Percentiles rank a stretch among this genome's conserved stretches.
phyloP scores from a whole-genome alignment of 2,113 vertebrate species.

The Leptosomus discolor region DNA sequence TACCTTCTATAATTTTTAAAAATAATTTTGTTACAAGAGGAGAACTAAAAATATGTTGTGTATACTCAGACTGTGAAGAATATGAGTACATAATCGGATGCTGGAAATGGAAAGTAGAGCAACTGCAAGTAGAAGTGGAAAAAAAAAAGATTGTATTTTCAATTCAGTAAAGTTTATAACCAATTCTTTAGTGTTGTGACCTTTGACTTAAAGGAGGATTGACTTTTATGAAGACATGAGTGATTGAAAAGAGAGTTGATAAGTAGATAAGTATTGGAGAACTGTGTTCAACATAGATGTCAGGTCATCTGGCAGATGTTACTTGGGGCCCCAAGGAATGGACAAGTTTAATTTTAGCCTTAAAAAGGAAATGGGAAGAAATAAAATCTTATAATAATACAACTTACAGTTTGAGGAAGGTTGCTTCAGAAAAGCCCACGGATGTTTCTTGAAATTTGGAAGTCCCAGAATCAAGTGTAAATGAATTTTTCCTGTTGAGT shows the following conservation, averaged over 20 bases:
- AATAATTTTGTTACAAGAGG: not conserved
- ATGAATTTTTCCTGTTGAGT: not conserved
- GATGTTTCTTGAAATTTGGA: conserved; percentile 24
- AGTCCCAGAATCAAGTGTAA: not conserved
- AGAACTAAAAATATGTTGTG: not conserved
- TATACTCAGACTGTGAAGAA: not conserved
- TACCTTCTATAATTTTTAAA: not conserved
- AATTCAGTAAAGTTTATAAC: not conserved
- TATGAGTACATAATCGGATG: not conserved
- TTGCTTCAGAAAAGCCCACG: conserved; percentile 46
- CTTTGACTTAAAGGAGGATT: conserved; percentile 36
- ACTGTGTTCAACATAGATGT: conserved; percentile 40
- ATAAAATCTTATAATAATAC: conserved; percentile 70
- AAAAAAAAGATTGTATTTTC: not conserved
- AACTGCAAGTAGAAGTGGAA: not conserved
- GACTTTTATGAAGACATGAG: conserved; percentile 35
- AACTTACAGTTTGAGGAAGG: conserved; percentile 64
- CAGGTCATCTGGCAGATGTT: conserved; percentile 76
- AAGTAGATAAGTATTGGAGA: conserved; percentile 55
- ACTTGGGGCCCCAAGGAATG: conserved; percentile 68
- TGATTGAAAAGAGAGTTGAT: conserved; percentile 53
- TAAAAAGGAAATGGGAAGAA: conserved; percentile 77
- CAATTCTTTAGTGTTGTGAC: not conserved
- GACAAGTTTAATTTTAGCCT: conserved; percentile 75
- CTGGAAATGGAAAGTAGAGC: conserved; percentile 6